These are phyloP conservation scores for Pyrochroa serraticornis DNA, from an alignment of 2,888 invertebrate genomes.

Conservation along the genomic window DNA sequence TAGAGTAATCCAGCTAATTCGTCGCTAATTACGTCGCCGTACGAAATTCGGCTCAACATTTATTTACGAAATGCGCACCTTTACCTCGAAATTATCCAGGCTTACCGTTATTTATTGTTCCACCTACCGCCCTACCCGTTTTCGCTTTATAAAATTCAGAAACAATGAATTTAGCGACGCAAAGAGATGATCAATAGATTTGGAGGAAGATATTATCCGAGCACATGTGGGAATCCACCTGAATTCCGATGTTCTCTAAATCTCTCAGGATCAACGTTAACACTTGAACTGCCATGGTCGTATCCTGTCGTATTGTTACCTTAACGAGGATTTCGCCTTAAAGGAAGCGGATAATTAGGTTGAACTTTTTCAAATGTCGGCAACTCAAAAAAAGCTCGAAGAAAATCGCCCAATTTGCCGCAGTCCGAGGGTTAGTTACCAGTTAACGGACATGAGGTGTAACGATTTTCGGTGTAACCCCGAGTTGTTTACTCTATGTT, in stretches of 20 bases:
- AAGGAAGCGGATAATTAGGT: constrained; percentile 39
- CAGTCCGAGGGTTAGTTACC: not conserved
- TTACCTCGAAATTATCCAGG: constrained; percentile 15
- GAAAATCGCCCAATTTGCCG: not conserved
- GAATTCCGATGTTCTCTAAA: constrained; percentile 20
- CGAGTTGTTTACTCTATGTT: not conserved
- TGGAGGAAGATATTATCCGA: not conserved
- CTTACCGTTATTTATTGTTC: constrained; percentile 26
- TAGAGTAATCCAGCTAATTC: constrained; percentile 42
- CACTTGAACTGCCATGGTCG: constrained; percentile 30
- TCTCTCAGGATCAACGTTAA: constrained; percentile 34
- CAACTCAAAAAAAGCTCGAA: constrained; percentile 1
- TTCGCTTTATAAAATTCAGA: constrained; percentile 5
- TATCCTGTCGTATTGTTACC: constrained; percentile 37
- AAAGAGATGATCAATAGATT: not conserved
- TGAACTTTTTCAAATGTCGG: constrained; percentile 27
- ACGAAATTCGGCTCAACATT: constrained; percentile 9
- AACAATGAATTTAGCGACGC: not conserved
- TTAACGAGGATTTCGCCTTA: constrained; percentile 33
- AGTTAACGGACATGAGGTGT: not conserved
- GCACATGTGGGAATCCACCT: not conserved
- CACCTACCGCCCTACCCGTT: not conserved
- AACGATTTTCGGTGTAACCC: not conserved
- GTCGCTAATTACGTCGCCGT: constrained; percentile 35
- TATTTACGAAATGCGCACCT: constrained; percentile 11